phyloP scores from a whole-genome alignment of 2,888 invertebrate species.

The Papilio protenor region DNA sequence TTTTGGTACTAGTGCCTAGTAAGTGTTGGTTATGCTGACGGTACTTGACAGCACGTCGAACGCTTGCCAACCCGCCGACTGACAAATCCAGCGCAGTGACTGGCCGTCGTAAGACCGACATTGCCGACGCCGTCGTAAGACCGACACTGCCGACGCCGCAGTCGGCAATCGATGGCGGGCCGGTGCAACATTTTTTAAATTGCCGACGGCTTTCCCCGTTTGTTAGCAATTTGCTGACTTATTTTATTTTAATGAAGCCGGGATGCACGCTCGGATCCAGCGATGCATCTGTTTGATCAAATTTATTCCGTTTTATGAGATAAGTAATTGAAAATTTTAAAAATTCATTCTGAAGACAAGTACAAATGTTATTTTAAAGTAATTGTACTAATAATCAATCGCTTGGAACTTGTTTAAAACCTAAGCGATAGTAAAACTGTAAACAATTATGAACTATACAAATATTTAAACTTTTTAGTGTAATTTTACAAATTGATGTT shows the following conservation, averaged over 20 bases:
- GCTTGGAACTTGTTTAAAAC: not conserved
- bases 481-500: not conserved
- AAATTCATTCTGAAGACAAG: not conserved
- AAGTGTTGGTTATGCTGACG: constrained; percentile 51
- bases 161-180: constrained; percentile 33
- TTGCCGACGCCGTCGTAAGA: constrained; percentile 68
- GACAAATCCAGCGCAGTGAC: constrained; percentile 78
- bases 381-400: not conserved
- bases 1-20: not conserved
- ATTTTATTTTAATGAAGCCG: constrained; percentile 41
- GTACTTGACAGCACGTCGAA: constrained; percentile 47
- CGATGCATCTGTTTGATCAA: constrained; percentile 20
- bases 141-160: constrained; percentile 76
- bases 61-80: constrained; percentile 61
- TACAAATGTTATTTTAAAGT: not conserved
- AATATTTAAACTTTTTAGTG: not conserved
- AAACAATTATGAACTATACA: not conserved
- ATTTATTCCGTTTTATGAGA: constrained; percentile 19
- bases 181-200: constrained; percentile 42
- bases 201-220: constrained; percentile 37
- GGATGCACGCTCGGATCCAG: constrained; percentile 19
- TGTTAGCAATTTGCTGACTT: constrained; percentile 42
- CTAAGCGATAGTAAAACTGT: not conserved
- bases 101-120: constrained; percentile 76
- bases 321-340: constrained; percentile 8